These are phyloP conservation scores for Bimastos eiseni DNA, from an alignment of 2,888 invertebrate species.

Conservation along the genomic window DNA sequence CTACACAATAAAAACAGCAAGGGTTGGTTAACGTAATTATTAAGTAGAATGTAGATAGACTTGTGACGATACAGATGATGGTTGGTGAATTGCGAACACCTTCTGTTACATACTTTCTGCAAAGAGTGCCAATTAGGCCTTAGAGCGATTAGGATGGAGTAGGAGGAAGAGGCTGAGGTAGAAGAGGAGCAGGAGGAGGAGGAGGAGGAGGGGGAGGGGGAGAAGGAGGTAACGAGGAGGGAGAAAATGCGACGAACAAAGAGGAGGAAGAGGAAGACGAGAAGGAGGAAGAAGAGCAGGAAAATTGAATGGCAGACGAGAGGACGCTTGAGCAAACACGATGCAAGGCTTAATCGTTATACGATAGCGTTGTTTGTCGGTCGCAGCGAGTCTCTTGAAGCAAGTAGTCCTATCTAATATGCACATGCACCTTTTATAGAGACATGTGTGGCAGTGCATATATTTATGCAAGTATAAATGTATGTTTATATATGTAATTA, in stretches of 20 bases:
- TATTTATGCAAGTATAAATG: no score
- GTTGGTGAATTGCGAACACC: neutral
- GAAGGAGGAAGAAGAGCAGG: neutral
- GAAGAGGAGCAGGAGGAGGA: neutral
- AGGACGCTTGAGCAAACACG: neutral
- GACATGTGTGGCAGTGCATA: no score
- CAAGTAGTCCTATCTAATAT: neutral
- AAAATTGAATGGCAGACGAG: conserved; percentile 21
- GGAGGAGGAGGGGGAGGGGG: neutral
- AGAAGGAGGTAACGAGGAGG: neutral
- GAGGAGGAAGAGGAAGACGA: neutral
- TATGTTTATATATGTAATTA: no score
- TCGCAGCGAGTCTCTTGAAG: no score
- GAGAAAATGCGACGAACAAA: conserved; percentile 1
- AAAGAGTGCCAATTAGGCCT: neutral
- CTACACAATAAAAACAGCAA: neutral
- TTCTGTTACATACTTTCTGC: neutral
- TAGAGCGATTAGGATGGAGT: no score
- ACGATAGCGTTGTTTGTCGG: neutral
- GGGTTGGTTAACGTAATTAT: no score
- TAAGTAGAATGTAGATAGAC: no score
- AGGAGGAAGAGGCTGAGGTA: neutral
- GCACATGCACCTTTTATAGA: neutral
- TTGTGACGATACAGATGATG: neutral
- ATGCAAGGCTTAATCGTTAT: conserved; percentile 6